Percentiles rank a stretch among this genome's conserved stretches.
These are phyloP conservation scores for Leptinotarsa lineolata DNA, from an alignment of 1,140 invertebrate species.

Conservation along the genomic window DNA sequence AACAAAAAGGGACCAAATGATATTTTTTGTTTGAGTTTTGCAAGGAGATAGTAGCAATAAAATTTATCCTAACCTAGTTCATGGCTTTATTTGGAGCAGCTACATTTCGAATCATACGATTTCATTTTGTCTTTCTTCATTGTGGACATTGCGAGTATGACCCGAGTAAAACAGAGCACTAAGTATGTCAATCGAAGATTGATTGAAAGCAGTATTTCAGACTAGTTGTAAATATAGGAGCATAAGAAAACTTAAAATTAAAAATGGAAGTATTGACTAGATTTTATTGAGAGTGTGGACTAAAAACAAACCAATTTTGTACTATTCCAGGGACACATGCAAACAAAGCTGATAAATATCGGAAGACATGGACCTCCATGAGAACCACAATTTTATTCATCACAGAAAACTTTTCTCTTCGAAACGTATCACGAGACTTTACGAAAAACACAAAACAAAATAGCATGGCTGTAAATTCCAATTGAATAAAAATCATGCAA, in stretches of 20 bases:
- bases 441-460: not conserved
- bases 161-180: not conserved
- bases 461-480: not conserved
- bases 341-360: not conserved
- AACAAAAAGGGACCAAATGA: no score
- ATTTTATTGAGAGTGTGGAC: not conserved
- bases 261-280: not conserved
- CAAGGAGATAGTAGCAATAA: no score
- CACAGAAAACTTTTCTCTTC: not conserved
- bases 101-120: not conserved
- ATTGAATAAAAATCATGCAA: no score
- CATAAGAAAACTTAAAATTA: not conserved
- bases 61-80: no score
- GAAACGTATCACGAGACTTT: not conserved
- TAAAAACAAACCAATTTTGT: conserved; percentile 1
- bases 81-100: no score
- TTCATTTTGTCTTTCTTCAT: not conserved
- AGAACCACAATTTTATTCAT: not conserved
- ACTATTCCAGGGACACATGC: not conserved
- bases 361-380: not conserved
- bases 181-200: not conserved
- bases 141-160: not conserved
- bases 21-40: no score
- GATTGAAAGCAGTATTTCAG: not conserved
- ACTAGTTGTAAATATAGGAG: not conserved